phyloP scores from a whole-genome alignment of 2,113 vertebrate genomes.

The Copsychus sechellarum region DNA sequence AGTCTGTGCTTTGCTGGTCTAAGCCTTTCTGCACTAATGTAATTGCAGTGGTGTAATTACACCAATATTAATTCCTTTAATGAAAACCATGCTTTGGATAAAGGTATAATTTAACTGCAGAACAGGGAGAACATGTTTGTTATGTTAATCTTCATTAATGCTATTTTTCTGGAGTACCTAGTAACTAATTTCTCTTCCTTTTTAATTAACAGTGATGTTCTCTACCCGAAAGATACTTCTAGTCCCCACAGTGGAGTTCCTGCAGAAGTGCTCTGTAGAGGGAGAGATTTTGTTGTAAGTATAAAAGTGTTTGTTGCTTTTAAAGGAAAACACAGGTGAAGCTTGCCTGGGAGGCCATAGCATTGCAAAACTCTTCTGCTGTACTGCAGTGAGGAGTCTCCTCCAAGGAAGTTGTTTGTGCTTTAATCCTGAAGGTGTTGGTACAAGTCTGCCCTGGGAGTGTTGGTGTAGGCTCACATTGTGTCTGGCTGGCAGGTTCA shows the following conservation, averaged over 20 bases:
- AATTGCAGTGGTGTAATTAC: slow-evolving; percentile 32
- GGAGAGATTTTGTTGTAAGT: slow-evolving; percentile 95
- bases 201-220: slow-evolving; percentile 84
- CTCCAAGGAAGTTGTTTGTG: background rate
- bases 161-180: background rate
- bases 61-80: slow-evolving; percentile 26
- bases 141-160: background rate
- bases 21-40: slow-evolving; percentile 19
- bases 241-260: slow-evolving; percentile 95
- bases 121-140: background rate
- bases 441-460: background rate
- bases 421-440: background rate
- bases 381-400: background rate
- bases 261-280: slow-evolving; percentile 93
- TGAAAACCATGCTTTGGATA: slow-evolving; percentile 7
- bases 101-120: slow-evolving; percentile 40
- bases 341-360: background rate
- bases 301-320: background rate
- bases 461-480: background rate
- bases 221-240: slow-evolving; percentile 94
- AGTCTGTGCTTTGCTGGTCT: slow-evolving; percentile 18
- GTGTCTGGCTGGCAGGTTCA: slow-evolving; percentile 13
- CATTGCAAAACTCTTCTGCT: background rate
- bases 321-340: background rate
- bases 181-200: background rate